Base-by-base conservation (phyloP, 2,888 invertebrate genomes). In the Panorpa germanica region DNA sequence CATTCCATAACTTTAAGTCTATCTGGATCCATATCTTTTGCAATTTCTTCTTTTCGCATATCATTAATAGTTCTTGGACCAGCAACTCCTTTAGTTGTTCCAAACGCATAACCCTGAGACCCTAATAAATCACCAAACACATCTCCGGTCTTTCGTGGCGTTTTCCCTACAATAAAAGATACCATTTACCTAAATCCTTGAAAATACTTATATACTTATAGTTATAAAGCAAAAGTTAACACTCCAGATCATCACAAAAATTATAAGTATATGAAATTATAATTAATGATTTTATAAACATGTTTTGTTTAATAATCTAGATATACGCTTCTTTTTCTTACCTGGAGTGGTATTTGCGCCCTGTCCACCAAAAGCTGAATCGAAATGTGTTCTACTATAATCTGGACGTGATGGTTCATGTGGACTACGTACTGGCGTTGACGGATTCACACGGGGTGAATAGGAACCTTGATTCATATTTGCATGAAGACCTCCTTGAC, bases 111-210 rank as follows among this genome's bases (percentile, higher is more conserved):
- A 1, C 83, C 85, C 47, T 88, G 88, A 40, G 77, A 80, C 9
- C 90, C 91, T 7, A 93, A 59, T 11, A 93, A 59, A 51, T 93
- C 91, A 12, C 81, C 88, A 55, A 93, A 93, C 15, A 86, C 76
- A 47, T 90, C 82, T 1, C 34, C 37, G 19, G 34, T 30, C n/a
- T 34, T 27, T 3, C 33, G 25, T 23, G 14, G 38, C 38, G 25
- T 37, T 39, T 10, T 16, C 11, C 29, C 9, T 15, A 12, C 7
- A 12, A 29, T 22, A n/a, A 17, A 29, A 8, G 7, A 18, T 9
- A n/a, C n/a, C n/a, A n/a, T n/a, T n/a, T n/a, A n/a, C n/a, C n/a
- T n/a, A n/a, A n/a, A n/a, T n/a, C n/a, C n/a, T n/a, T n/a, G n/a
- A n/a, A n/a, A n/a, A n/a, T n/a, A n/a, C n/a, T n/a, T n/a, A n/a